Evolutionary conservation across 1,140 invertebrate genomes (phyloP), one percentile per base, ranked within the genome.

Genomic region (Ceratoteleas bidentatus): DNA sequence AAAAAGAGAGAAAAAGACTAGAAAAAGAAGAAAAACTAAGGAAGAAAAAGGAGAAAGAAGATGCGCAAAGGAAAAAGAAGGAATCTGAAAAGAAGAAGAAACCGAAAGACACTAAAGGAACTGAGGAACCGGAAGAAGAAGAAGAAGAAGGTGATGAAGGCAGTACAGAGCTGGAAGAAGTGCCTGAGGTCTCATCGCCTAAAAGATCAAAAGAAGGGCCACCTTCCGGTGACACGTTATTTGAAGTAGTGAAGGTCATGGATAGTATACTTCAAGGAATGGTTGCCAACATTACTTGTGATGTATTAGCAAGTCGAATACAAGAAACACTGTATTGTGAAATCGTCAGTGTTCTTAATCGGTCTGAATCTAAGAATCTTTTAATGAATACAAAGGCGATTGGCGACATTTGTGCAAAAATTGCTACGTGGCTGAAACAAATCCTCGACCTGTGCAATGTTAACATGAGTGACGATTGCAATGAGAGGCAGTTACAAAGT

Each of bases 321-420:
- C 53, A 58, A 32, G 72, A 75, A 11, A 45, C 54, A 11, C 34
- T 75, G 11, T 75, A 65, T 24, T 65, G 36, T 36, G 62, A 75
- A 58, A 13, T 75, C 11, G 8, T 66, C 53, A 3, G 73, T 84
- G 0, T 72, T 83, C 1, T 57, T 10, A 14, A 24, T 76, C 14
- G 83, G 83, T 14, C 14, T 9, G 68, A 81, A 53, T 65, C 78
- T 0, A 62, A 82, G 2, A 38, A 50, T 0, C 33, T 88, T 11
- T 83, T 74, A n/a, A 53, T 56, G 3, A 53, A 84, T 5, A 34
- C 73, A 8, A 81, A 74, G 36, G 83, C 85, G 0, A 65, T 90
- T n/a, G 66, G 85, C 49, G 84, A 88, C 0, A 64, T 89, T 8
- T 74, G 86, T 14, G 87, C 86, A 14, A 88, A 88, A 76, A 77